Percentiles rank a stretch among this genome's conserved stretches.
These are phyloP conservation scores for Prosapia bicincta DNA, from an alignment of 2,888 invertebrate species.

Conservation along the genomic window DNA sequence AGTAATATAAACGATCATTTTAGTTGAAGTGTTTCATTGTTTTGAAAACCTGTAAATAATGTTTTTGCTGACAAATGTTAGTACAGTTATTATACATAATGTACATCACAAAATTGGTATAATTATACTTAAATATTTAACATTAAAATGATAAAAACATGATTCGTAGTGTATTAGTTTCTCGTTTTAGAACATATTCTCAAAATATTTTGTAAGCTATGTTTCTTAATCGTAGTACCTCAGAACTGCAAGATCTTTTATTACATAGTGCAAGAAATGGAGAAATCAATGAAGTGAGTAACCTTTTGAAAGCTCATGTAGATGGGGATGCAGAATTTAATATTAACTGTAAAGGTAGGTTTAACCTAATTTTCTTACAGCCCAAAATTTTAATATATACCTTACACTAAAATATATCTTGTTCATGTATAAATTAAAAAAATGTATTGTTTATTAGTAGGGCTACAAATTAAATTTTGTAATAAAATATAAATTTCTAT, in stretches of 20 bases:
- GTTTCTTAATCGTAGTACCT: slow-evolving; percentile 5
- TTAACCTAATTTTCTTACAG: too few species aligned
- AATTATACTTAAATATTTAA: background rate
- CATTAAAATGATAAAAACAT: background rate
- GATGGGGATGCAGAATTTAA: slow-evolving; percentile 55
- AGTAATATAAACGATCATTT: too few species aligned
- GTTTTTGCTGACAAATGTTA: background rate
- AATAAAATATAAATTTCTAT: too few species aligned
- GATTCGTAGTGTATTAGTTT: too few species aligned
- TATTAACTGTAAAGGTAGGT: slow-evolving; percentile 62
- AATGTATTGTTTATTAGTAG: too few species aligned
- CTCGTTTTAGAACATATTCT: background rate
- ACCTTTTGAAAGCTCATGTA: slow-evolving; percentile 51
- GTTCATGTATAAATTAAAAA: too few species aligned
- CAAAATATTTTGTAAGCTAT: background rate
- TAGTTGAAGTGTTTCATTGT: too few species aligned
- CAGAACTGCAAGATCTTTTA: slow-evolving; percentile 56
- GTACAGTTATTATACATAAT: background rate
- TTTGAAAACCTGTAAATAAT: background rate
- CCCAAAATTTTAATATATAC: too few species aligned
- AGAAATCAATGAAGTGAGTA: slow-evolving; percentile 53
- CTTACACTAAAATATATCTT: too few species aligned
- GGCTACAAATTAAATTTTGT: too few species aligned
- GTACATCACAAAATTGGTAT: background rate
- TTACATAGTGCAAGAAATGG: slow-evolving; percentile 62